Conservation (phyloP, 2,888 invertebrate species). For the Physocephala rufipes region DNA sequence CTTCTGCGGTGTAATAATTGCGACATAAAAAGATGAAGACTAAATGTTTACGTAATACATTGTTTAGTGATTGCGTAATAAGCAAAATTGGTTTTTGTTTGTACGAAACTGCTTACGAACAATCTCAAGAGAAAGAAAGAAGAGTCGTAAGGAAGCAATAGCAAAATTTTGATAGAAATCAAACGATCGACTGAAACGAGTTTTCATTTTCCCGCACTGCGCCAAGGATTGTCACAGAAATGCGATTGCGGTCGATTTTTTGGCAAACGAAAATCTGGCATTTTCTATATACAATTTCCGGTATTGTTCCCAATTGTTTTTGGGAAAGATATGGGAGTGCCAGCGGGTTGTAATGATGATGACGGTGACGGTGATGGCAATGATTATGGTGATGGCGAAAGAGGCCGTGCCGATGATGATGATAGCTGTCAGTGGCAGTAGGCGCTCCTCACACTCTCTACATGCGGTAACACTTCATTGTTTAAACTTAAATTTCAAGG, state of each 20-base stretch:
- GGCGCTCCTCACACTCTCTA: constrained; percentile 2
- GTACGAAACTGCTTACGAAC: not conserved
- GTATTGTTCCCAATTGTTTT: not conserved
- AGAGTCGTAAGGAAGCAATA: not conserved
- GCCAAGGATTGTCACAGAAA: not conserved
- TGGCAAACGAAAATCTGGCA: constrained; percentile 18
- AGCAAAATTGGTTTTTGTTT: not conserved
- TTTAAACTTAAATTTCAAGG: constrained; percentile 3
- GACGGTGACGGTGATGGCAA: not conserved
- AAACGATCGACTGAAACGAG: not conserved
- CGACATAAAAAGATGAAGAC: not conserved
- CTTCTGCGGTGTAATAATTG: too few relatives aligned
- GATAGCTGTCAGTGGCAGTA: constrained; percentile 1
- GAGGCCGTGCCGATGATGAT: not conserved
- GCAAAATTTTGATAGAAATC: not conserved
- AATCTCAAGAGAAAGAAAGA: constrained; percentile 12
- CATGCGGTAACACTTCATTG: constrained; percentile 25
- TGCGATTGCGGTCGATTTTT: constrained; percentile 4
- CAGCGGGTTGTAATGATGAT: not conserved
- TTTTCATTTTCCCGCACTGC: too few relatives aligned
- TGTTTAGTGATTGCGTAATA: not conserved
- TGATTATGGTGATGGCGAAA: not conserved
- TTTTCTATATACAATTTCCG: constrained; percentile 17
- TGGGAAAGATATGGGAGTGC: not conserved
- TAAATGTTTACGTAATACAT: not conserved